Base-by-base conservation (phyloP, 2,888 invertebrate species). In the Xanthia togata region DNA sequence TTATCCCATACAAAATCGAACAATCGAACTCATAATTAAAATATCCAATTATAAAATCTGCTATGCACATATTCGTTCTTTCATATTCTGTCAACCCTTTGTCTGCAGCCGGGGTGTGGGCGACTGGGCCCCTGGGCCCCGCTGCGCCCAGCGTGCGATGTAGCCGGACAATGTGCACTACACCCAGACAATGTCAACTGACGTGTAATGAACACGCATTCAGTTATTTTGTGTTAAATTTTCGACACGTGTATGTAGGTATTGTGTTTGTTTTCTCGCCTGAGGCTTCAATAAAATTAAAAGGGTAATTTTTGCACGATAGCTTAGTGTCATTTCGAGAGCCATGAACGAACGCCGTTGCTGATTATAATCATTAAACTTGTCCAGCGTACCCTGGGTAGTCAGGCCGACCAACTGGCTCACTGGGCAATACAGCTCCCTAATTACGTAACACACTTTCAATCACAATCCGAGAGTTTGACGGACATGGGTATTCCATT, bases 181-280 rank as follows among this genome's bases (percentile, higher is more conserved):
- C 60, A 73, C 41, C 78, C 69, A 85, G 89, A 87, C 87, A 88
- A 88, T 81, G 65, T 44, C 71, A 74, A 78, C 73, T 73, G 79
- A 80, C 82, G 89, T 93, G 93, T 93, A 94, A 94, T 93, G 94
- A 94, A 90, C 94, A 92, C 90, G 88, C 84, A 89, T 88, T 86
- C 87, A 82, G 88, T 82, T 88, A 88, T 88, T 89, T 87, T 90
- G 89, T 90, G 89, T 90, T 85, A 88, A 89, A 90, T 91, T 91
- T 88, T 83, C 80, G 91, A 91, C 93, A 91, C 92, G 93, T 88
- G 93, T 87, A 69, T 84, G 80, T 47, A 20, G 44, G 82, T 82
- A 88, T 86, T 87, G 77, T 83, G 59, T 84, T 83, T 90, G 90
- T 93, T 93, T 93, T 93, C 92, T 88, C 89, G 92, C 92, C 87